phyloP scores from a whole-genome alignment of 2,797 vertebrate species.

The Chiloscyllium punctatum region DNA sequence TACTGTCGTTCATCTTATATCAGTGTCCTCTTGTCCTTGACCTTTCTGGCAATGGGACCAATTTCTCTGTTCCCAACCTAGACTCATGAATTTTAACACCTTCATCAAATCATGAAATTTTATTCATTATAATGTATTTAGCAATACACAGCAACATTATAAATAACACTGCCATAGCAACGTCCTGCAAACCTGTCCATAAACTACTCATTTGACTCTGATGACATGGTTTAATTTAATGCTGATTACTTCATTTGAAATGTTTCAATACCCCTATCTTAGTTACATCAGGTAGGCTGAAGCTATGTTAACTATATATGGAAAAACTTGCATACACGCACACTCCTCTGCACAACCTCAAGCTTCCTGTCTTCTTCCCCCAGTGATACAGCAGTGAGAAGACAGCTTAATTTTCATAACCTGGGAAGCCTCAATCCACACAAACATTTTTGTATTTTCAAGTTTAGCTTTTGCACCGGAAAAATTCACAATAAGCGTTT shows the following conservation, averaged over 20 bases:
- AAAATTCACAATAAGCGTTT: neutral
- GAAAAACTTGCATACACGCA: neutral
- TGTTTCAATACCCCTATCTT: constrained; percentile 9
- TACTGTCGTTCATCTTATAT: neutral
- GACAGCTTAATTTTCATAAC: constrained; percentile 9
- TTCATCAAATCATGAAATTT: neutral
- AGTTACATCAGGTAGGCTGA: neutral
- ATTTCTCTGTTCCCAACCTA: neutral
- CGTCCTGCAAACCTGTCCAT: neutral
- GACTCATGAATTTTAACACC: neutral
- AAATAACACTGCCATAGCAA: neutral
- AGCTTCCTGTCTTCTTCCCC: constrained; percentile 25
- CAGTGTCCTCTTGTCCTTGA: neutral
- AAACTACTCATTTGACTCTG: neutral
- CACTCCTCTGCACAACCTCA: neutral
- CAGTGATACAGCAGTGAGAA: neutral
- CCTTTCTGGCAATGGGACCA: neutral
- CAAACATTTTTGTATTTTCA: neutral
- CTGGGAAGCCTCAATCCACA: neutral
- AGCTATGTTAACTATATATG: constrained; percentile 22
- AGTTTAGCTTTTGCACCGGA: neutral
- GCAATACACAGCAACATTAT: neutral
- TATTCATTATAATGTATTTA: neutral
- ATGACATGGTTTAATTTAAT: neutral
- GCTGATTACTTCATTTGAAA: neutral